phyloP scores from a whole-genome alignment of 1,140 invertebrate species.

The Papilio helenus region DNA sequence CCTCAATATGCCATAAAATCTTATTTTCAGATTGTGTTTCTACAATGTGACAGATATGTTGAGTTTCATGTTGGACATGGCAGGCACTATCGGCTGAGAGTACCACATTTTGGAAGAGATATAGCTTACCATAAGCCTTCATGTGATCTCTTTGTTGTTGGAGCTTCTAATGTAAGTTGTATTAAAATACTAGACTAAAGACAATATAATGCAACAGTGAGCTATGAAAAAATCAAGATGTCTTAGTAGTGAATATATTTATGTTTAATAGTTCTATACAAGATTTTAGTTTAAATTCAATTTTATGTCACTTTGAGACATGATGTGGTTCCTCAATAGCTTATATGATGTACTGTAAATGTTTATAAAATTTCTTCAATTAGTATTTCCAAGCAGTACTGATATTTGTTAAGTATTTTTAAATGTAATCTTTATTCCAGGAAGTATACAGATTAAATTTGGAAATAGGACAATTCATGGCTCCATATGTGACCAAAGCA shows the following conservation, averaged over 20 bases:
- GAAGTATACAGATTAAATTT: constrained; percentile 98
- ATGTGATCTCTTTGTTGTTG: constrained; percentile 97
- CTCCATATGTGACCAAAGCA: constrained; percentile 90
- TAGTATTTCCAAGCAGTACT: background rate
- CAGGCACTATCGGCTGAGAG: constrained; percentile 94
- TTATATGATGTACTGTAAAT: too few relatives aligned
- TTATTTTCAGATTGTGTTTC: constrained; percentile 87
- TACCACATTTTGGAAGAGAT: constrained; percentile 98
- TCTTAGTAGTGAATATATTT: background rate
- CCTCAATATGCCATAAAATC: constrained; percentile 30
- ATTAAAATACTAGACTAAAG: background rate
- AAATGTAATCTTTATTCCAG: constrained; percentile 51
- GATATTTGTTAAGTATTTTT: background rate
- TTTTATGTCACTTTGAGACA: too few relatives aligned
- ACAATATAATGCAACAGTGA: background rate
- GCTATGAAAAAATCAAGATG: background rate
- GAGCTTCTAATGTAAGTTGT: constrained; percentile 87
- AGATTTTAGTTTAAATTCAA: too few relatives aligned
- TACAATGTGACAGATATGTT: constrained; percentile 94
- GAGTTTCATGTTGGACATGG: constrained; percentile 98
- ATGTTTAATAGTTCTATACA: background rate
- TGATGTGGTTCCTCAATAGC: too few relatives aligned
- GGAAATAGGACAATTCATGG: constrained; percentile 96
- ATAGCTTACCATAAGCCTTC: constrained; percentile 94
- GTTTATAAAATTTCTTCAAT: too few relatives aligned